These are phyloP conservation scores for Cerceris rybyensis DNA, from an alignment of 2,888 invertebrate genomes.

Conservation along the genomic window DNA sequence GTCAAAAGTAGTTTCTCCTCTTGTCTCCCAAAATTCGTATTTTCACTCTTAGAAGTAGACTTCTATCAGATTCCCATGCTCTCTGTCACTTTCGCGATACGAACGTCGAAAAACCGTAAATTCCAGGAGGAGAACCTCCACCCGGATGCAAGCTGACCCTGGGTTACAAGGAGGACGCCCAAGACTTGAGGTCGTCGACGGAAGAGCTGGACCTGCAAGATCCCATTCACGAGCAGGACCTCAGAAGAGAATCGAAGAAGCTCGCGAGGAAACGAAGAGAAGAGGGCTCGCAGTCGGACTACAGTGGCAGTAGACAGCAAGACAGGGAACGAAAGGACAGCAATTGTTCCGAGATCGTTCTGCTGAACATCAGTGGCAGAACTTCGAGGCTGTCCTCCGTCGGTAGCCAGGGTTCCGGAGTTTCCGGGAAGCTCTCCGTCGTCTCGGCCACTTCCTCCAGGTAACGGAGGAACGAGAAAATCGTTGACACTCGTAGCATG, in stretches of 20 bases:
- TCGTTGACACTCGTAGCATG: too few species aligned
- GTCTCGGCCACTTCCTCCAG: constrained; percentile 79
- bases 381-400: constrained; percentile 92
- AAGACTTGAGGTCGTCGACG: constrained; percentile 92
- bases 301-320: constrained; percentile 78
- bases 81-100: too few species aligned
- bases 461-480: constrained; percentile 54
- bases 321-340: constrained; percentile 88
- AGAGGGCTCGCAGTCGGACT: constrained; percentile 78
- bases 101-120: background rate
- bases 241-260: constrained; percentile 76
- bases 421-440: constrained; percentile 81
- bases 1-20: too few species aligned
- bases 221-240: constrained; percentile 82
- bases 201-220: constrained; percentile 94
- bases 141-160: constrained; percentile 76
- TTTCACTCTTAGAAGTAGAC: too few species aligned
- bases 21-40: too few species aligned
- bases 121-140: constrained; percentile 76
- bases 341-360: constrained; percentile 89
- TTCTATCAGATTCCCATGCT: too few species aligned
- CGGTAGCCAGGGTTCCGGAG: constrained; percentile 89
- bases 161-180: constrained; percentile 88
- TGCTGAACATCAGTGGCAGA: constrained; percentile 88
- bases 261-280: constrained; percentile 77